These are phyloP conservation scores for Cheilosia vulpina DNA, from an alignment of 2,888 invertebrate genomes.

Conservation along the genomic window DNA sequence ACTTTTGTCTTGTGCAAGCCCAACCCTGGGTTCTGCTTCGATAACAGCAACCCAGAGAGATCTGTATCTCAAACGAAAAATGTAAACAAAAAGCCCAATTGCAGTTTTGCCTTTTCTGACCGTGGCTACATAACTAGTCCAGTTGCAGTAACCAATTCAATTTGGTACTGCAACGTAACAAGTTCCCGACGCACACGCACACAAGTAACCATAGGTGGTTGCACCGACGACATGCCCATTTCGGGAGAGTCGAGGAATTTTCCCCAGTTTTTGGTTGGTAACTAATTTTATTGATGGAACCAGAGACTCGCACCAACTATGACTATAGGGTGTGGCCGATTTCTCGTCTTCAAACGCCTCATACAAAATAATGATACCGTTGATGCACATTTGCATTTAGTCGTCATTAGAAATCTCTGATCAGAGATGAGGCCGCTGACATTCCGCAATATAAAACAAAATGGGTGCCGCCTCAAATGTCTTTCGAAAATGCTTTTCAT, in stretches of 20 bases:
- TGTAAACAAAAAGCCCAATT: neutral
- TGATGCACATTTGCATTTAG: constrained; percentile 4
- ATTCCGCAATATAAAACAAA: neutral
- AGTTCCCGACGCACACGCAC: neutral
- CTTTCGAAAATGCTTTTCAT: neutral
- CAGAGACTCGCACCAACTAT: neutral
- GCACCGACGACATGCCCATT: neutral
- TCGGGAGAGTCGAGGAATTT: neutral
- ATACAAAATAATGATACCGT: neutral
- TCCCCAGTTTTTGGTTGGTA: neutral
- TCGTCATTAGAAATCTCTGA: neutral
- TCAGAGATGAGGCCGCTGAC: neutral
- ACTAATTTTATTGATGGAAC: neutral
- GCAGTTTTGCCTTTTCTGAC: neutral
- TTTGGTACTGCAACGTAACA: neutral
- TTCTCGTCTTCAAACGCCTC: neutral
- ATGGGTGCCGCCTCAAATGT: constrained; percentile 31
- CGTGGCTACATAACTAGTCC: neutral
- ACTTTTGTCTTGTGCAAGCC: neutral
- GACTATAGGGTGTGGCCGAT: constrained; percentile 7
- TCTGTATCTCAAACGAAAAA: constrained; percentile 1
- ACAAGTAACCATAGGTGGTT: neutral
- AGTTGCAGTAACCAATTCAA: constrained; percentile 3
- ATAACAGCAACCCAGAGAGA: neutral
- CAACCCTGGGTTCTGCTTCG: neutral